Percentiles rank a stretch among this genome's conserved stretches.
Evolutionary conservation across 2,888 invertebrate genomes (phyloP).

Genomic region (Nemoura dubitans): DNA sequence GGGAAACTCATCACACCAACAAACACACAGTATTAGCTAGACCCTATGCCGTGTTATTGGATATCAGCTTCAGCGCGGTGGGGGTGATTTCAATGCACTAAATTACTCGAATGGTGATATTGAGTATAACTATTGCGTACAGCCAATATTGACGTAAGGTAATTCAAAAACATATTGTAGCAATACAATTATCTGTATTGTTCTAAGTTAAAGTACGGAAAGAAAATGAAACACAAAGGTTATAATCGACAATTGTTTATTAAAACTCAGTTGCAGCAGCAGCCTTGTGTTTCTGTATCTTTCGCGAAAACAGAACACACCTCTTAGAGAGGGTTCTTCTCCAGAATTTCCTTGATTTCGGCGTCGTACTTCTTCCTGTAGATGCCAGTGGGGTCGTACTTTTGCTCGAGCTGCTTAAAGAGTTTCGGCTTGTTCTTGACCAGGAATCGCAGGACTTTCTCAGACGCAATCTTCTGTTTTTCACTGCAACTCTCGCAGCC

Average conservation of each 20-base stretch:
- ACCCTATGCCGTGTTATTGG: too few relatives aligned
- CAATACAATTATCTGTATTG: too few relatives aligned
- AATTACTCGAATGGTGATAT: too few relatives aligned
- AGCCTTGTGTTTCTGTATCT: not conserved
- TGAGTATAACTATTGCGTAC: too few relatives aligned
- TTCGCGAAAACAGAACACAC: not conserved
- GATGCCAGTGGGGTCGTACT: conserved; percentile 51
- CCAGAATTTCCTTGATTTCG: not conserved
- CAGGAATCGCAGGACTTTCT: conserved; percentile 50
- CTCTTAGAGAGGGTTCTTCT: not conserved
- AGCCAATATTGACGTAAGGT: too few relatives aligned
- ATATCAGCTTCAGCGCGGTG: too few relatives aligned
- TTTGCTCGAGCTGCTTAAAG: conserved; percentile 50
- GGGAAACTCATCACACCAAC: too few relatives aligned
- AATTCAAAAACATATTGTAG: too few relatives aligned
- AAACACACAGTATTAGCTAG: too few relatives aligned
- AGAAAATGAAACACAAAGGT: not conserved
- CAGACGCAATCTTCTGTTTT: conserved; percentile 49
- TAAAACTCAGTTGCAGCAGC: not conserved
- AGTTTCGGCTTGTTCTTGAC: conserved; percentile 50
- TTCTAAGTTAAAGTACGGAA: too few relatives aligned
- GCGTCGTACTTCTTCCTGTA: conserved; percentile 49
- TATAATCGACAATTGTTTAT: not conserved
- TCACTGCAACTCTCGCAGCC: conserved; percentile 50
- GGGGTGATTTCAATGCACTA: too few relatives aligned